Evolutionary conservation across 2,888 invertebrate genomes (phyloP).

Genomic region (Augiades crinisus): DNA sequence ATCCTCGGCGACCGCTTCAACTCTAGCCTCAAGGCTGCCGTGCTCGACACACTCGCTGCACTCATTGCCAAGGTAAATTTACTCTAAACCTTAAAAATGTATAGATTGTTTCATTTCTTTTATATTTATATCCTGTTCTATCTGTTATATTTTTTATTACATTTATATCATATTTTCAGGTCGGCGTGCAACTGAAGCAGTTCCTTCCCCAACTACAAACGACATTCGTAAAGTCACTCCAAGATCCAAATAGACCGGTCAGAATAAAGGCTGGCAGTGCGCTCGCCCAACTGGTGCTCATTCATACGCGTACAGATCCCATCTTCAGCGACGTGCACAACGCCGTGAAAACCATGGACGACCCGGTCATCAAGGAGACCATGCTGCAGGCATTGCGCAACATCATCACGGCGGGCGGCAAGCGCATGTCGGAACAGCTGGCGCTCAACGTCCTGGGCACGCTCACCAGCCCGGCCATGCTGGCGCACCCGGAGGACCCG

Average conservation of each 20-base stretch:
- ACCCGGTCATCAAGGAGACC: constrained; percentile 92
- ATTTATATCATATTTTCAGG: constrained; percentile 78
- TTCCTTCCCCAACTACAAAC: constrained; percentile 99
- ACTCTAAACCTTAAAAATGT: too few species aligned
- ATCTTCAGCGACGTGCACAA: constrained; percentile 96
- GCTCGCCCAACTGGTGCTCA: constrained; percentile 92
- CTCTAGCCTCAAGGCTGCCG: constrained; percentile 96
- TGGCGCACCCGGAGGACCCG: constrained; percentile 89
- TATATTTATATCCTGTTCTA: too few species aligned
- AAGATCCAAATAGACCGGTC: constrained; percentile 93
- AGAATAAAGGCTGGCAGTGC: constrained; percentile 94
- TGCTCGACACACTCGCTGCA: constrained; percentile 95
- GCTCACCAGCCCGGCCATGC: constrained; percentile 81
- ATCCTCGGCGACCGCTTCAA: constrained; percentile 98
- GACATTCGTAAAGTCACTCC: constrained; percentile 97
- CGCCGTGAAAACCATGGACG: constrained; percentile 91
- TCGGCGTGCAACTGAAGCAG: constrained; percentile 96
- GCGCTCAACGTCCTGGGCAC: constrained; percentile 87
- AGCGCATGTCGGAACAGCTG: constrained; percentile 92
- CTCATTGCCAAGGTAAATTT: constrained; percentile 90
- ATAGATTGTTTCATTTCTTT: too few species aligned
- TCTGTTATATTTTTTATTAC: too few species aligned
- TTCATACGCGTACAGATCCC: constrained; percentile 96
- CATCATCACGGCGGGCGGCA: constrained; percentile 91
- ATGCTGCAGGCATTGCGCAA: constrained; percentile 95